A percentile compares a stretch with the other conserved stretches of the same genome.
phyloP scores from a whole-genome alignment of 2,888 invertebrate genomes.

The Nomada ferruginata region DNA sequence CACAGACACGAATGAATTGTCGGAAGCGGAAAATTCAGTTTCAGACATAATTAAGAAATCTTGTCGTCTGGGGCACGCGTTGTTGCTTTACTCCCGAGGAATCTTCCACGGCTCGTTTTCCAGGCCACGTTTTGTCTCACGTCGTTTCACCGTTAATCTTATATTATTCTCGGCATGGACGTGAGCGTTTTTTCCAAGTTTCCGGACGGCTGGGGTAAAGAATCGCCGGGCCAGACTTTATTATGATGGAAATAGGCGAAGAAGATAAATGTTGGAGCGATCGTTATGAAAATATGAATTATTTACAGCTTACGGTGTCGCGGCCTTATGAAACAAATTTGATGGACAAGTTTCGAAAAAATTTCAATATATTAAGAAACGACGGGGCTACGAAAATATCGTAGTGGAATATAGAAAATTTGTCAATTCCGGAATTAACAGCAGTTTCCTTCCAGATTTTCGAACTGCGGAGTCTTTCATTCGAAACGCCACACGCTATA shows the following conservation, averaged over 20 bases:
- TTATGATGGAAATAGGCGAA: conserved; percentile 13
- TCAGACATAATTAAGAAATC: conserved; percentile 54
- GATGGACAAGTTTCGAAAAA: too few relatives aligned
- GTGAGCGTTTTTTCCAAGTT: conserved; percentile 8
- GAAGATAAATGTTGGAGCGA: not conserved
- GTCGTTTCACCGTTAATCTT: conserved; percentile 53
- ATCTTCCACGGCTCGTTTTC: conserved; percentile 45
- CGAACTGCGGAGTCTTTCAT: not conserved
- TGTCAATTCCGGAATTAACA: too few relatives aligned
- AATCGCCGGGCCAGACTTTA: conserved; percentile 1
- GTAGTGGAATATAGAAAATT: not conserved
- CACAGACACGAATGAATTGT: not conserved
- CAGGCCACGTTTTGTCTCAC: conserved; percentile 50
- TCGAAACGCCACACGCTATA: not conserved
- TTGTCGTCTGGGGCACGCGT: conserved; percentile 30
- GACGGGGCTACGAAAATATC: too few relatives aligned
- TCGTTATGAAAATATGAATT: conserved; percentile 15
- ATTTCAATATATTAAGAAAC: too few relatives aligned
- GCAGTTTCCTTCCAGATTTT: too few relatives aligned
- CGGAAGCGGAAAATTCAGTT: conserved; percentile 30
- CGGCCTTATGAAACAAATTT: not conserved
- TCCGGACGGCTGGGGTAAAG: not conserved
- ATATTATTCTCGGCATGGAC: conserved; percentile 36
- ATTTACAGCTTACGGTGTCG: not conserved
- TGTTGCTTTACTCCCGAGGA: conserved; percentile 45